These are phyloP conservation scores for Mormoops blainvillei DNA, from an alignment of 2,113 vertebrate genomes.

Conservation along the genomic window DNA sequence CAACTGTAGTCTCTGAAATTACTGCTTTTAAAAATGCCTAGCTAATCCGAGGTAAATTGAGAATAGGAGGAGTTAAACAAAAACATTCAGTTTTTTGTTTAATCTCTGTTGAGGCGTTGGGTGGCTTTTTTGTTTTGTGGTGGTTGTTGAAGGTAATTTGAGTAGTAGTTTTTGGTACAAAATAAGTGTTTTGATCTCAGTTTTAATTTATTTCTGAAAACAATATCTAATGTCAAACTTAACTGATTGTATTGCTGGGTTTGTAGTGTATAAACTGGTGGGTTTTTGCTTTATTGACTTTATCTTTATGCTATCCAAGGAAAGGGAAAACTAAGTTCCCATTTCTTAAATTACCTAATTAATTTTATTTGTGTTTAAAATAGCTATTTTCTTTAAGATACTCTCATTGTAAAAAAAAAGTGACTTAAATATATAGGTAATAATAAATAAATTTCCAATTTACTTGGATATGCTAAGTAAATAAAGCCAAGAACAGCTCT, in stretches of 20 bases:
- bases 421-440: background rate
- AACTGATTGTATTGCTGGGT: background rate
- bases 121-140: background rate
- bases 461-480: background rate
- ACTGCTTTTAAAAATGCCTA: background rate
- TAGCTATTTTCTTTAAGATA: background rate
- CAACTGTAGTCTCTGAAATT: background rate
- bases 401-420: background rate
- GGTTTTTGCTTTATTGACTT: constrained; percentile 20
- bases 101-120: background rate
- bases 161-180: constrained; percentile 3
- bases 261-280: background rate
- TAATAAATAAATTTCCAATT: background rate
- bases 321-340: background rate
- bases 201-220: constrained; percentile 12
- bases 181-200: background rate
- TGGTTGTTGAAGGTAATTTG: background rate
- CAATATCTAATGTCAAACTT: background rate
- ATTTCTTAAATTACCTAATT: constrained; percentile 27
- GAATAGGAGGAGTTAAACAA: background rate
- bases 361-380: constrained; percentile 25
- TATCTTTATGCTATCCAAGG: background rate
- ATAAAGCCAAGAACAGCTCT: background rate
- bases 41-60: background rate
- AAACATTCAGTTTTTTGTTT: background rate